These are phyloP conservation scores for Drosophila santomea DNA, from an alignment of 1,140 invertebrate species.

Conservation along the genomic window DNA sequence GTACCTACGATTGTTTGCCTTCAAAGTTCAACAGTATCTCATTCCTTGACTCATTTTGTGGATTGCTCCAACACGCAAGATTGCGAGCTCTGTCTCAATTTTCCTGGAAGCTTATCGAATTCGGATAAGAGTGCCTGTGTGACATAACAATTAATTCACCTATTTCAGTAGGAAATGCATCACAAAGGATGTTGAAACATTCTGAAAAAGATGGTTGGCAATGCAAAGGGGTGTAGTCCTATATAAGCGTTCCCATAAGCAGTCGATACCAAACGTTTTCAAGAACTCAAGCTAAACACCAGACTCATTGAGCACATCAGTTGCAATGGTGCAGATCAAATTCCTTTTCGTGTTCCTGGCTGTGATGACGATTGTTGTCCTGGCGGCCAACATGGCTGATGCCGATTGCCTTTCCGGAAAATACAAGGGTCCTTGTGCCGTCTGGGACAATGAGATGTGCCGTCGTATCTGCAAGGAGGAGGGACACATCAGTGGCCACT, in stretches of 20 bases:
- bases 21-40: not conserved
- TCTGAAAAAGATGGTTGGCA: not conserved
- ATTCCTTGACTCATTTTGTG: no score
- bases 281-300: not conserved
- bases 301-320: not conserved
- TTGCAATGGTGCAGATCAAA: slow-evolving; percentile 19
- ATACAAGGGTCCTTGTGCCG: not conserved
- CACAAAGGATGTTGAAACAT: not conserved
- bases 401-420: slow-evolving; percentile 4
- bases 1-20: no score
- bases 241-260: not conserved
- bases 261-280: not conserved
- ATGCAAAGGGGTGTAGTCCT: not conserved
- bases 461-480: not conserved
- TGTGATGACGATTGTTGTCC: slow-evolving; percentile 1
- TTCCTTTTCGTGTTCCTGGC: slow-evolving; percentile 7
- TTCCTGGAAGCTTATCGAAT: not conserved
- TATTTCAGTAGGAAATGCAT: not conserved
- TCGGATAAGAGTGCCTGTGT: not conserved
- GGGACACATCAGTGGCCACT: slow-evolving; percentile 1
- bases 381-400: not conserved
- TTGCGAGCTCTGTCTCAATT: not conserved
- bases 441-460: not conserved
- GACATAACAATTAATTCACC: not conserved
- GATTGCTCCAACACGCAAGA: not conserved